phyloP scores from a whole-genome alignment of 2,888 invertebrate species.

The Ichneumon xanthorius region DNA sequence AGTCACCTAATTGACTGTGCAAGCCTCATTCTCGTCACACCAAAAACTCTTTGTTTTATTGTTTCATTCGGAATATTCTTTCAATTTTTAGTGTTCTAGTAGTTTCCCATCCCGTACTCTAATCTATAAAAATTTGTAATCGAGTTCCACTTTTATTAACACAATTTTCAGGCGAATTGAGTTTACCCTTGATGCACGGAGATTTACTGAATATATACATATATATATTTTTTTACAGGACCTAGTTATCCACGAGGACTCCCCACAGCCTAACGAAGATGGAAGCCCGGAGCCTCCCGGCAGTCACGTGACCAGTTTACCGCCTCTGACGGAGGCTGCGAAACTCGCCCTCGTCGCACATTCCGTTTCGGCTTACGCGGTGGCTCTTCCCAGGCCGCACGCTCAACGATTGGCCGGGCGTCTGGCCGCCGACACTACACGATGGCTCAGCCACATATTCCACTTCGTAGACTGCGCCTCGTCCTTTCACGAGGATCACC shows the following conservation, averaged over 20 bases:
- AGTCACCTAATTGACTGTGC: too few relatives aligned
- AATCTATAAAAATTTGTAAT: too few relatives aligned
- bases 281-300: constrained; percentile 85
- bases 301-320: constrained; percentile 81
- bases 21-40: too few relatives aligned
- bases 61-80: too few relatives aligned
- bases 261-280: constrained; percentile 84
- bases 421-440: constrained; percentile 93
- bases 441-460: constrained; percentile 93
- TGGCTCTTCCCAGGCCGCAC: constrained; percentile 92
- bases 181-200: too few relatives aligned
- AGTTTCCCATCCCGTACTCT: too few relatives aligned
- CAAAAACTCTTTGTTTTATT: too few relatives aligned
- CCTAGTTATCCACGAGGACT: constrained; percentile 82
- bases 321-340: constrained; percentile 84
- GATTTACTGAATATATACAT: too few relatives aligned
- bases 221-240: constrained; percentile 74
- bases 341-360: constrained; percentile 92
- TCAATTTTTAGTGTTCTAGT: too few relatives aligned
- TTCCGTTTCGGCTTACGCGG: constrained; percentile 94
- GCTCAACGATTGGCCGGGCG: constrained; percentile 92
- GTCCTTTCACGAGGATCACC: constrained; percentile 94
- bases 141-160: too few relatives aligned
- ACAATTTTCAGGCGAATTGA: too few relatives aligned
- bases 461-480: constrained; percentile 94